phyloP scores from a whole-genome alignment of 2,888 invertebrate species.

The Ceriagrion tenellum region DNA sequence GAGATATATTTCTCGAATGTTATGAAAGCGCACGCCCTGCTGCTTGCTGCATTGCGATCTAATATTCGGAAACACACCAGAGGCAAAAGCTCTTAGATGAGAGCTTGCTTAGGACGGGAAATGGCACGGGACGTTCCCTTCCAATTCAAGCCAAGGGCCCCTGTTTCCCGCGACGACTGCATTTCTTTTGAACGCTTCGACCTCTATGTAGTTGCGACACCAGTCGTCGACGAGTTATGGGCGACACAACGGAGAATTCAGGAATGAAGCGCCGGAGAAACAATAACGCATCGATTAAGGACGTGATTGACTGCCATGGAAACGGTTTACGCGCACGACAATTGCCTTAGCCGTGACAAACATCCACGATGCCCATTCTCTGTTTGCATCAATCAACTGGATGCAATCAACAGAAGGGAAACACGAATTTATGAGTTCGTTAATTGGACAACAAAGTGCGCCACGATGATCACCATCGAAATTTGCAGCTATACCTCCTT shows the following conservation, averaged over 20 bases:
- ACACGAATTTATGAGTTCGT: background rate
- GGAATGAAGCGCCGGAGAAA: background rate
- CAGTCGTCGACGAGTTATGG: background rate
- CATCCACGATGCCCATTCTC: background rate
- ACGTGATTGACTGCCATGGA: background rate
- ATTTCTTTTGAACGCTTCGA: no score
- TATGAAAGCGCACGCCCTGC: no score
- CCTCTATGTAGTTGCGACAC: background rate
- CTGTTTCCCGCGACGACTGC: no score
- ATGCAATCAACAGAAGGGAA: background rate
- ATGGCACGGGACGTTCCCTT: no score
- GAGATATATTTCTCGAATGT: no score
- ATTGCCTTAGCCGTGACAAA: background rate
- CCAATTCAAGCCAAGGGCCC: no score
- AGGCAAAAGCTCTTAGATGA: no score
- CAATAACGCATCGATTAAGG: constrained; percentile 6
- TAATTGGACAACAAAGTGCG: background rate
- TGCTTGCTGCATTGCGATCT: no score
- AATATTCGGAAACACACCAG: no score
- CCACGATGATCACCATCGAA: background rate
- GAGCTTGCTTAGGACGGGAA: no score
- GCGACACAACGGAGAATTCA: background rate
- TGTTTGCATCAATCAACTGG: background rate
- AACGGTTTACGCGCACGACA: background rate
- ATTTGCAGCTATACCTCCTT: background rate